These are phyloP conservation scores for Cossypha polioptera DNA, from an alignment of 2,797 vertebrate species.

Conservation along the genomic window DNA sequence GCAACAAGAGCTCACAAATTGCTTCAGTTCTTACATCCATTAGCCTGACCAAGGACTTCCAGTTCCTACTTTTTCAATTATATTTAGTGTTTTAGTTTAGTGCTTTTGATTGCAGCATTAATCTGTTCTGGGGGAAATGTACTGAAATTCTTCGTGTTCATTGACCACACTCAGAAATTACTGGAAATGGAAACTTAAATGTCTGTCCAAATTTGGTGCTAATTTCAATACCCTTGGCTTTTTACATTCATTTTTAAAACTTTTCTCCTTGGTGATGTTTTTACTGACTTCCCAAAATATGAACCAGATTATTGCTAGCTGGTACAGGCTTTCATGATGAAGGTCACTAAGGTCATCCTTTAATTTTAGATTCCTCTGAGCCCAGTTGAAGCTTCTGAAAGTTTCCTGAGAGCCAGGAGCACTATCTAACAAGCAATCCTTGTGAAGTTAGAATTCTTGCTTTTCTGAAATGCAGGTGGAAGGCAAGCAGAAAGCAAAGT, in stretches of 20 bases:
- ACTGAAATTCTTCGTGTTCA: conserved; percentile 18
- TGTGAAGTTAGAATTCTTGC: neutral
- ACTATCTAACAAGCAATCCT: conserved; percentile 4
- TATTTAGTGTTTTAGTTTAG: conserved; percentile 34
- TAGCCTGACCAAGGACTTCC: conserved; percentile 10
- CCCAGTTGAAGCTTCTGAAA: neutral
- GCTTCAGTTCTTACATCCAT: neutral
- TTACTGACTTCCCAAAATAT: conserved; percentile 3
- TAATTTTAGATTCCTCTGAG: conserved; percentile 25
- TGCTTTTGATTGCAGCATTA: conserved; percentile 38
- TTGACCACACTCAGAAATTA: neutral
- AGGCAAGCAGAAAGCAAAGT: neutral
- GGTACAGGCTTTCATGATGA: neutral
- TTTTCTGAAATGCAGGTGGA: conserved; percentile 6
- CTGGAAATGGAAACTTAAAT: conserved; percentile 8
- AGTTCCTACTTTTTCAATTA: neutral
- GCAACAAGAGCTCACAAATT: conserved; percentile 2
- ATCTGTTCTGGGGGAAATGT: conserved; percentile 17
- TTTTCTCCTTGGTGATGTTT: neutral
- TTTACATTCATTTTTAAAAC: conserved; percentile 12
- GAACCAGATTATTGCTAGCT: neutral
- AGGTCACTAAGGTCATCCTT: conserved; percentile 1
- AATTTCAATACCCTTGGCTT: neutral
- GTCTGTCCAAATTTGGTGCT: neutral
- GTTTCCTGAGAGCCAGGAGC: neutral